These are phyloP conservation scores for Acropora tenuis DNA, from an alignment of 64 coral and sea anemone genomes.

Conservation along the genomic window DNA sequence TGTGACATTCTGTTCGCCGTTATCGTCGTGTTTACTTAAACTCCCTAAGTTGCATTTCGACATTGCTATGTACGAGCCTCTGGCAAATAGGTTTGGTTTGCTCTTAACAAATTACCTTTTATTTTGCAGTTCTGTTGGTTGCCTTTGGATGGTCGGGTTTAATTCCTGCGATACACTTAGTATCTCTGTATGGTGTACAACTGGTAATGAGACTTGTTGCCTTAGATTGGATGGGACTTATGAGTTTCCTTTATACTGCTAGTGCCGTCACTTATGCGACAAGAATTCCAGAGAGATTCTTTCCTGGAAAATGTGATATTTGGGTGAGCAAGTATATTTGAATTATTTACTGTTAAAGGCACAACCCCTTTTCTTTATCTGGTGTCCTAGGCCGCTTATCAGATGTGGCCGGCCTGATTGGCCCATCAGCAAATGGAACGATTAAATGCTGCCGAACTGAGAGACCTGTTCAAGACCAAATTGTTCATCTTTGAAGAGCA, in stretches of 20 bases:
- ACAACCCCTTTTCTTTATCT: no score
- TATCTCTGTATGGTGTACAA: conserved; percentile 57
- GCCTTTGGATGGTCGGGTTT: conserved; percentile 82
- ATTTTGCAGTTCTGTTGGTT: conserved; percentile 66
- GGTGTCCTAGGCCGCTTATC: no score
- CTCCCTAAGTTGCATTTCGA: no score
- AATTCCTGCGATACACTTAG: conserved; percentile 74
- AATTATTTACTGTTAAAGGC: no score
- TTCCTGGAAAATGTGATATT: conserved; percentile 85
- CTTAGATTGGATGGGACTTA: conserved; percentile 65
- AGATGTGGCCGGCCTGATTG: no score
- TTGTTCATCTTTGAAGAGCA: no score
- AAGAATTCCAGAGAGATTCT: conserved; percentile 79
- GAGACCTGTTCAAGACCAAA: no score
- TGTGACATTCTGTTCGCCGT: no score
- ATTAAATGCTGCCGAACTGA: no score
- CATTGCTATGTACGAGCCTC: no score
- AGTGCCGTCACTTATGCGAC: conserved; percentile 78
- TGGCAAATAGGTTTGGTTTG: not conserved
- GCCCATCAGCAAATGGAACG: no score
- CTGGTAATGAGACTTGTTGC: conserved; percentile 65
- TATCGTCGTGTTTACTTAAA: no score
- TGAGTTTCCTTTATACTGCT: conserved; percentile 76
- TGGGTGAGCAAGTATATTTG: conserved; percentile 47
- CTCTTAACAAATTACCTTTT: not conserved